Evolutionary conservation across 2,888 invertebrate genomes (phyloP).

Genomic region (Stenchaetothrips biformis): DNA sequence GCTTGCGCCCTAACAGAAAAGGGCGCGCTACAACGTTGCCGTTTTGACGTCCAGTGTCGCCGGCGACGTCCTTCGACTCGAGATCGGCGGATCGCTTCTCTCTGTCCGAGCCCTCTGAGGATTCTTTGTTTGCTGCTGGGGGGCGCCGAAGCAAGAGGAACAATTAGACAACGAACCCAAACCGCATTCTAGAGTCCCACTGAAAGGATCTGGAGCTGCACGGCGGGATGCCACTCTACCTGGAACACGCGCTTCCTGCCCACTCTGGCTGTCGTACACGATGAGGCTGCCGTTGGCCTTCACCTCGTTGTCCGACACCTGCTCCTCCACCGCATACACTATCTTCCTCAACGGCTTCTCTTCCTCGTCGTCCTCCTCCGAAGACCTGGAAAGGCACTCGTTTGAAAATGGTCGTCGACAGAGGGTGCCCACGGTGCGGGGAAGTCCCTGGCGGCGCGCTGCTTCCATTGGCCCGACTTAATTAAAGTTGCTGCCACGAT

Average conservation of each 20-base stretch:
- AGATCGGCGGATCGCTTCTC: background rate
- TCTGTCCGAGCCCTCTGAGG: background rate
- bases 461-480: too few species aligned
- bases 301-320: background rate
- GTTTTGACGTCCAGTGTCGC: background rate
- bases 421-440: too few species aligned
- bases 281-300: background rate
- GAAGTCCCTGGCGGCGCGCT: too few species aligned
- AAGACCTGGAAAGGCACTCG: background rate
- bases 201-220: too few species aligned
- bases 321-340: slow-evolving; percentile 5
- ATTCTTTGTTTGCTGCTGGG: too few species aligned
- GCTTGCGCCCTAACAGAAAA: background rate
- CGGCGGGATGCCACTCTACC: background rate
- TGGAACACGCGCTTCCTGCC: background rate
- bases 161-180: too few species aligned
- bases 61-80: background rate
- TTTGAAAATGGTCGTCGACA: too few species aligned
- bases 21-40: background rate
- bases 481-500: too few species aligned
- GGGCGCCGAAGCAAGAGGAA: too few species aligned
- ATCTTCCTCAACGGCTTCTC: background rate
- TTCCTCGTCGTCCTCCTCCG: background rate
- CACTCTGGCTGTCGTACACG: background rate
- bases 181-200: too few species aligned